Evolutionary conservation across 1,140 invertebrate species (phyloP).

Genomic region (Drosophila orosa): DNA sequence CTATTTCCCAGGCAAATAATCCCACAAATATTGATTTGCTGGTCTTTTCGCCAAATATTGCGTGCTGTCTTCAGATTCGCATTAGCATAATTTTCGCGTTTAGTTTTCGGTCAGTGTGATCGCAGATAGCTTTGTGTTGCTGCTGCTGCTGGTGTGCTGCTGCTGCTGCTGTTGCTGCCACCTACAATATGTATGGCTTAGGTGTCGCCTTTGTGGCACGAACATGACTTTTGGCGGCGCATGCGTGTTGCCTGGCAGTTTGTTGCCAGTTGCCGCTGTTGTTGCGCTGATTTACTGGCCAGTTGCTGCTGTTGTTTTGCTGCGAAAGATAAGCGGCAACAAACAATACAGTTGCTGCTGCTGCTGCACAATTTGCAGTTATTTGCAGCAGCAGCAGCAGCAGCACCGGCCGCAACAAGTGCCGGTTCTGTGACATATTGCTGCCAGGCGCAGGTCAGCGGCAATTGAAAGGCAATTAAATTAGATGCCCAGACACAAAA

Average conservation of each 20-base stretch:
- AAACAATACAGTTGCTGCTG: conserved; percentile 77
- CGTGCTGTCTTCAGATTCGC: conserved; percentile 15
- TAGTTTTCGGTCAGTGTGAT: conserved; percentile 41
- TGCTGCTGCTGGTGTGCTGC: conserved; percentile 9
- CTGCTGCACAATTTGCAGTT: conserved; percentile 77
- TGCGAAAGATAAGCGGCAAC: conserved; percentile 61
- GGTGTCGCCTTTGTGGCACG: conserved; percentile 78
- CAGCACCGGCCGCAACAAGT: conserved; percentile 44
- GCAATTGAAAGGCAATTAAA: conserved; percentile 77
- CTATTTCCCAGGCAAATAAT: conserved; percentile 1
- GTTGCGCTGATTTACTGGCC: conserved; percentile 70
- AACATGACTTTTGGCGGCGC: conserved; percentile 82
- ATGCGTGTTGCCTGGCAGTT: conserved; percentile 81
- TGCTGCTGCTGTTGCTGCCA: conserved; percentile 61
- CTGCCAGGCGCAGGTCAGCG: conserved; percentile 60
- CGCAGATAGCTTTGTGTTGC: conserved; percentile 39
- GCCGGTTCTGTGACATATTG: conserved; percentile 65
- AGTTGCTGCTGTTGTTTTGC: conserved; percentile 40
- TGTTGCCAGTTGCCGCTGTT: conserved; percentile 64
- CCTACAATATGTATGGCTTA: conserved; percentile 81
- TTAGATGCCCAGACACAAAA: conserved; percentile 56
- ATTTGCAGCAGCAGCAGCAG: conserved; percentile 66
- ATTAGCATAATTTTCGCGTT: conserved; percentile 43
- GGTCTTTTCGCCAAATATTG: conserved; percentile 23
- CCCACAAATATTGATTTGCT: not conserved